Percentiles rank a stretch among this genome's conserved stretches.
These are phyloP conservation scores for Hanleya hanleyi DNA, from an alignment of 2,888 invertebrate species.

Conservation along the genomic window DNA sequence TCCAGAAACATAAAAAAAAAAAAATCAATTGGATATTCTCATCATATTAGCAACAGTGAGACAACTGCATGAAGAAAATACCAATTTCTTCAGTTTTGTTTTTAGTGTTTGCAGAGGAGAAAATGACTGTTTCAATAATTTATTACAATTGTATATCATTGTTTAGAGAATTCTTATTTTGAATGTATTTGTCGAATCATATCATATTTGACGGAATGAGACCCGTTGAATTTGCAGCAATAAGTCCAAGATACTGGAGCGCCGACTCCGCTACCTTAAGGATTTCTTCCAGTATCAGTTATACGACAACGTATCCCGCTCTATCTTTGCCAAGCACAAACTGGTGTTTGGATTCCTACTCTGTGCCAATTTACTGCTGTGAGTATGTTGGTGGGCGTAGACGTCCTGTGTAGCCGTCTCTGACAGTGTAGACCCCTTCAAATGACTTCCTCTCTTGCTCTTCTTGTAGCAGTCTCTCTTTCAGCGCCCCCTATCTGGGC, in stretches of 20 bases:
- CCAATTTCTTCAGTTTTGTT: no score
- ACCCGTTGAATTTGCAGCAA: slow-evolving; percentile 70
- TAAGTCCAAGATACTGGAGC: slow-evolving; percentile 82
- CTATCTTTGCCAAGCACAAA: slow-evolving; percentile 96
- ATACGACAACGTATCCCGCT: slow-evolving; percentile 92
- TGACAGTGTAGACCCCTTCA: no score
- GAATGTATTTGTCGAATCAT: background rate
- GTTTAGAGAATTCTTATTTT: background rate
- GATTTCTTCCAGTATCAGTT: slow-evolving; percentile 91
- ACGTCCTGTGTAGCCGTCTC: no score
- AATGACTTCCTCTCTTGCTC: no score
- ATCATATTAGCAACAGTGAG: no score
- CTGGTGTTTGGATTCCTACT: slow-evolving; percentile 92
- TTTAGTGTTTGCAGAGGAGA: background rate
- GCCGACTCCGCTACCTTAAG: slow-evolving; percentile 83
- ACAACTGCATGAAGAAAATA: no score
- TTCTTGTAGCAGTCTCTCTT: no score
- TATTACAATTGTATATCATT: background rate
- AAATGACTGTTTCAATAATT: background rate
- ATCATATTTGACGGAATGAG: background rate
- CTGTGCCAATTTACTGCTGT: slow-evolving; percentile 76
- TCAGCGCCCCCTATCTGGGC: no score
- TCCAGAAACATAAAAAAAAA: no score
- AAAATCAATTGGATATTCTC: no score
- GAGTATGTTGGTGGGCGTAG: no score